Base-by-base conservation (phyloP, 1,140 invertebrate genomes). In the Procambarus virginalis region DNA sequence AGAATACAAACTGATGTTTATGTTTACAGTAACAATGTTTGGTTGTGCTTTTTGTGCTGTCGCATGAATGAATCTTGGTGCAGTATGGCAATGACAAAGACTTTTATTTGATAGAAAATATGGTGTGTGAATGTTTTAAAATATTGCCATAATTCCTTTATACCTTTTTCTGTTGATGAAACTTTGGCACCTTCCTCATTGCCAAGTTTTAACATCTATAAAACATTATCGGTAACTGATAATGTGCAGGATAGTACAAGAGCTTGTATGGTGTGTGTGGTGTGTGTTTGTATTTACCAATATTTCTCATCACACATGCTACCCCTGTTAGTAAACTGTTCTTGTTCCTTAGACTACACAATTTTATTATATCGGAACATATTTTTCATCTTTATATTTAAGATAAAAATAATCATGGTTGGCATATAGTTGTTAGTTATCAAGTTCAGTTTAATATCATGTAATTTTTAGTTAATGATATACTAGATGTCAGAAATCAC, bases 31-130 rank as follows among this genome's bases (percentile, higher is more conserved):
- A 34, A 73, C 68, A 73, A 34, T 73, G n/a, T 73, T 73, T 73
- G 68, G 68, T 73, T 73, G 68, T 73, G 68, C 20, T 73, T 73
- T 73, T 22, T 73, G 34, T 73, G 68, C n/a, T 73, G 6, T 34
- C 34, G 68, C n/a, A 73, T 34, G 22, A 34, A 34, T 73, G 20
- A n/a, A 22, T 34, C n/a, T 34, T 34, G 2, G 5, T 73, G 22
- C 68, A 73, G n/a, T 34, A 73, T 34, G 68, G 22, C 68, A 64
- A 64, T 17, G 17, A 64, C 20, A 64, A 64, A 64, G 60, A 17
- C 34, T 34, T 64, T 64, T 64, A 20, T 20, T 58, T 64, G 60
- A 17, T 64, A 20, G 5, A 64, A 64, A 64, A 64, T 20, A 17
- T 73, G 64, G 22, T 70, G 60, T 73, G 22, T 73, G 22, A 34